Percentiles rank a stretch among this genome's conserved stretches.
Conservation (phyloP, 2,797 vertebrate species). For the Apodemus agrarius region DNA sequence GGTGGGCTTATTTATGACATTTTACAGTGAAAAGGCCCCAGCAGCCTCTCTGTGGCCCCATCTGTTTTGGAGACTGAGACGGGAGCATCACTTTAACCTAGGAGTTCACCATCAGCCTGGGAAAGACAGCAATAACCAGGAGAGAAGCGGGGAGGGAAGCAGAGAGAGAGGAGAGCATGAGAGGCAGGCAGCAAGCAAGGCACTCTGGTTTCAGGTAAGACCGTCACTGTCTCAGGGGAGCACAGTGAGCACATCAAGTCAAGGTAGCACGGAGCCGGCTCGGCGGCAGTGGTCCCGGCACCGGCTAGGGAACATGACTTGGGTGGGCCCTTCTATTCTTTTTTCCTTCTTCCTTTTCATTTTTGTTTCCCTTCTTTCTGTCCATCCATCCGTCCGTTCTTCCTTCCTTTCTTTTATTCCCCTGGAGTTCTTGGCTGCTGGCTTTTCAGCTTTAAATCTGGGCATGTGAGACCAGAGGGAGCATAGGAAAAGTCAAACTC, state of each 20-base stretch:
- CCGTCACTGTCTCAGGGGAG: background rate
- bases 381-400: too few relatives aligned
- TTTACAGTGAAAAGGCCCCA: background rate
- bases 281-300: fast-evolving
- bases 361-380: background rate
- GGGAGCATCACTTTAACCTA: background rate
- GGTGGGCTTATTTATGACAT: background rate
- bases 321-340: background rate
- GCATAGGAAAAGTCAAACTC: too few relatives aligned
- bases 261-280: background rate
- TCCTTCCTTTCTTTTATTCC: background rate
- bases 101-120: background rate
- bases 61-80: background rate
- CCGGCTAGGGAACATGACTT: background rate
- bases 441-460: background rate
- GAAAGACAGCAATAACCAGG: background rate
- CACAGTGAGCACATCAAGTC: background rate
- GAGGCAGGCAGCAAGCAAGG: background rate
- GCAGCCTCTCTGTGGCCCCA: background rate
- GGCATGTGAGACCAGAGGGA: background rate
- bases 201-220: background rate
- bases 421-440: background rate
- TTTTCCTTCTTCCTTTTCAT: background rate
- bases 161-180: background rate
- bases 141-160: background rate